Percentiles rank a stretch among this genome's conserved stretches.
Evolutionary conservation across 2,888 invertebrate species (phyloP).

Genomic region (Caenorhabditis sp.): DNA sequence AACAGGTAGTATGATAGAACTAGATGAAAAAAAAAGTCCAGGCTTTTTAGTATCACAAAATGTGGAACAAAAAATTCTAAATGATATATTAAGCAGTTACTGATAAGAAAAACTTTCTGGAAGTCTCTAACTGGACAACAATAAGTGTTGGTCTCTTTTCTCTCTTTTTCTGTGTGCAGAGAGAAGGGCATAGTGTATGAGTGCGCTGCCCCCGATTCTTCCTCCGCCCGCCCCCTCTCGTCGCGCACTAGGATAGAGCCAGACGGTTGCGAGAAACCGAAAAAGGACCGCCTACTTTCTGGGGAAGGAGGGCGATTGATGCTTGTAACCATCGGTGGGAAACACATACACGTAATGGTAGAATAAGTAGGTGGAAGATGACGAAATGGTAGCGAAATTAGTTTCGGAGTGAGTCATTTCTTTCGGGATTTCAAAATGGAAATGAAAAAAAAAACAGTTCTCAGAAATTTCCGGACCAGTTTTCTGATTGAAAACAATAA

Average conservation of each 20-base stretch:
- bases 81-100: no score
- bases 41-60: no score
- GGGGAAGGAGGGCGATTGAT: neutral
- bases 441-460: no score
- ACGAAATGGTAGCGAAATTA: neutral
- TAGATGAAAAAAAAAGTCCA: neutral
- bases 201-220: conserved; percentile 58
- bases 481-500: neutral
- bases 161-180: conserved; percentile 52
- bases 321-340: conserved; percentile 25
- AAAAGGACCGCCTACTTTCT: conserved; percentile 56
- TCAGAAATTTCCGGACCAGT: neutral
- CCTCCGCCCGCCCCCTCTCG: conserved; percentile 59
- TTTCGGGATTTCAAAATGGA: no score
- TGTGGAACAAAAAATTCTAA: no score
- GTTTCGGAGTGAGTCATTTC: conserved; percentile 8
- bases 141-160: conserved; percentile 50
- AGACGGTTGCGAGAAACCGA: conserved; percentile 62
- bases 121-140: conserved; percentile 56
- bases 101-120: conserved; percentile 27
- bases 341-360: conserved; percentile 1
- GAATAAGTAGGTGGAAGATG: neutral
- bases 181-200: conserved; percentile 53
- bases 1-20: no score
- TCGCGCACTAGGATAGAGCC: conserved; percentile 60